These are phyloP conservation scores for Eledona agricola DNA, from an alignment of 2,888 invertebrate species.

Conservation along the genomic window DNA sequence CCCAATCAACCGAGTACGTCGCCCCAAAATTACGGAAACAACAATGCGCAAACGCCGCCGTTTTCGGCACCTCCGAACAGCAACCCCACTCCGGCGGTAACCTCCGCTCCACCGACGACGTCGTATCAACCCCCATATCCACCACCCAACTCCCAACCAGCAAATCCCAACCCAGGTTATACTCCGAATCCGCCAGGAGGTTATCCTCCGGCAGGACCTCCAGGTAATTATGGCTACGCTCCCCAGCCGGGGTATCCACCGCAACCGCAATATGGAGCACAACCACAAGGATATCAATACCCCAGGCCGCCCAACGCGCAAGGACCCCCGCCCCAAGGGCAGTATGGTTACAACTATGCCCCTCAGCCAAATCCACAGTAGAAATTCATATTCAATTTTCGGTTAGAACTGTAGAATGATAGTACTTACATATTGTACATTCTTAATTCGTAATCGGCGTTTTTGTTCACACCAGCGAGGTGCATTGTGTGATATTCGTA, in stretches of 20 bases:
- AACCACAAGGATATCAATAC: conserved; percentile 73
- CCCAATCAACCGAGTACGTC: conserved; percentile 54
- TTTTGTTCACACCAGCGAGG: too few species aligned
- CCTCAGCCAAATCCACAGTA: conserved; percentile 75
- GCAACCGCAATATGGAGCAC: conserved; percentile 67
- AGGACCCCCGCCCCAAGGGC: conserved; percentile 75
- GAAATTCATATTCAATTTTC: conserved; percentile 5
- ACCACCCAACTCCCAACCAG: conserved; percentile 61
- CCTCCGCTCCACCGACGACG: conserved; percentile 62
- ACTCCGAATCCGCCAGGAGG: conserved; percentile 50
- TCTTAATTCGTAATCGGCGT: too few species aligned
- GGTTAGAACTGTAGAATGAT: conserved; percentile 8
- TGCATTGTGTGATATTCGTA: too few species aligned
- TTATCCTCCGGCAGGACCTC: conserved; percentile 54
- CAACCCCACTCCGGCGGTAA: conserved; percentile 63
- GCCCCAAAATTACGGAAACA: conserved; percentile 59
- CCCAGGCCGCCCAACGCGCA: conserved; percentile 74
- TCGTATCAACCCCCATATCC: conserved; percentile 70
- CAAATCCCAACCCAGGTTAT: conserved; percentile 63
- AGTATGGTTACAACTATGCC: conserved; percentile 80
- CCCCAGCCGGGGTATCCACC: conserved; percentile 69
- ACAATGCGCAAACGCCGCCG: conserved; percentile 69
- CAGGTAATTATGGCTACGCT: conserved; percentile 64
- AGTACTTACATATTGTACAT: conserved; percentile 17
- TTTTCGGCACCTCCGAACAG: conserved; percentile 66